phyloP scores from a whole-genome alignment of 2,113 vertebrate species.

The Neolamprologus longior region DNA sequence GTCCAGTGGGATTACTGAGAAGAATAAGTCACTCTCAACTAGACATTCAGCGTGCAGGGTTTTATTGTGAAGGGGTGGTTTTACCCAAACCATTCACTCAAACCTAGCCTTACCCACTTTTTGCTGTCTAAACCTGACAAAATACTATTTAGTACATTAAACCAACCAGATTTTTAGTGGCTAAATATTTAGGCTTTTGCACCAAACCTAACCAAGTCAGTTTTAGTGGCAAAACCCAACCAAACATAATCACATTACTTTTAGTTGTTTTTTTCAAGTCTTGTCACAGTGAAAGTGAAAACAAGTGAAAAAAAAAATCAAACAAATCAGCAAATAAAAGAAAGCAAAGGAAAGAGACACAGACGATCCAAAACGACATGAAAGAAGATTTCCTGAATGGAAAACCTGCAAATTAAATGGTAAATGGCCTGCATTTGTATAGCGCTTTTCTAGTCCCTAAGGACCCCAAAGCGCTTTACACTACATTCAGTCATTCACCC shows the following conservation, averaged over 20 bases:
- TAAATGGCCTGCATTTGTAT: too few species aligned
- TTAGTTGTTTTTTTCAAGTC: background rate
- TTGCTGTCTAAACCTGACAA: background rate
- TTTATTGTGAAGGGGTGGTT: background rate
- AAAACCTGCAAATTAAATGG: background rate
- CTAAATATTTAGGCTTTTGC: background rate
- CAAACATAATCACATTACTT: background rate
- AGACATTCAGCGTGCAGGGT: background rate
- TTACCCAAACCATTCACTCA: background rate
- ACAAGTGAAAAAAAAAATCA: background rate
- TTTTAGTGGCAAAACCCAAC: background rate
- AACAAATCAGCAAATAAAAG: rapidly evolving
- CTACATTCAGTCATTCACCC: too few species aligned
- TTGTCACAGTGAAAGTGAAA: background rate
- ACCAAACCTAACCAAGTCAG: background rate
- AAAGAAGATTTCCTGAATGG: background rate
- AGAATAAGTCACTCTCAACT: background rate
- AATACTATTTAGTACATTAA: background rate
- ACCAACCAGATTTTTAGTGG: background rate
- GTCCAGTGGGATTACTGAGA: background rate
- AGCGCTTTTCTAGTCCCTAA: too few species aligned
- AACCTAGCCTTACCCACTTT: rapidly evolving
- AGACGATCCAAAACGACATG: background rate
- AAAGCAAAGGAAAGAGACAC: background rate
- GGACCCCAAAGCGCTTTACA: too few species aligned